These are phyloP conservation scores for Bombyx mandarina DNA, from an alignment of 1,140 invertebrate genomes.

Conservation along the genomic window DNA sequence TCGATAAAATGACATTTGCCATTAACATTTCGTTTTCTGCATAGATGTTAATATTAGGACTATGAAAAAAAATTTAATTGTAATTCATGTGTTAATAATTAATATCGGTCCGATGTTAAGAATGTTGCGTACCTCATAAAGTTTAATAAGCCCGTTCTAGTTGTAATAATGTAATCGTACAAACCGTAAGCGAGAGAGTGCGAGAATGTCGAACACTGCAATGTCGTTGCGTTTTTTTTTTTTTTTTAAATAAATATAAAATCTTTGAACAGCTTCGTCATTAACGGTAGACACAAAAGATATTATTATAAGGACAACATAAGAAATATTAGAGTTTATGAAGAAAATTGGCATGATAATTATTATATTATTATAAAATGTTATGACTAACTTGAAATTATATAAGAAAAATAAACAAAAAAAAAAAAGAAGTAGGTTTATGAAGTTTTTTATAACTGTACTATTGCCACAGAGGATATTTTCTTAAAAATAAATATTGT, in stretches of 20 bases:
- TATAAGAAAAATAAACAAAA: constrained; percentile 31
- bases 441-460: constrained; percentile 31
- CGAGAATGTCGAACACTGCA: too few species aligned
- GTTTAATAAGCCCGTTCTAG: too few species aligned
- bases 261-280: constrained; percentile 8
- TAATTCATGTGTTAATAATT: too few species aligned
- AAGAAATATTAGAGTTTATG: constrained; percentile 38
- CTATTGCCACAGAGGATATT: constrained; percentile 50
- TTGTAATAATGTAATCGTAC: too few species aligned
- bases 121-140: too few species aligned
- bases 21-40: constrained; percentile 48
- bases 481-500: constrained; percentile 38
- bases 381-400: constrained; percentile 56
- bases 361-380: constrained; percentile 51
- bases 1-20: constrained; percentile 49
- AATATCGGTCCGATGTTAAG: too few species aligned
- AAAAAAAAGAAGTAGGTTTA: constrained; percentile 40
- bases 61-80: too few species aligned
- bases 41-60: constrained; percentile 34
- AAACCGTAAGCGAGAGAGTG: too few species aligned
- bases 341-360: constrained; percentile 27
- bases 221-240: too few species aligned
- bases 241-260: too few species aligned
- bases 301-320: constrained; percentile 34
- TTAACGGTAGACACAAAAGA: constrained; percentile 35